Evolutionary conservation across 2,888 invertebrate genomes (phyloP).

Genomic region (Tipula vernalis): DNA sequence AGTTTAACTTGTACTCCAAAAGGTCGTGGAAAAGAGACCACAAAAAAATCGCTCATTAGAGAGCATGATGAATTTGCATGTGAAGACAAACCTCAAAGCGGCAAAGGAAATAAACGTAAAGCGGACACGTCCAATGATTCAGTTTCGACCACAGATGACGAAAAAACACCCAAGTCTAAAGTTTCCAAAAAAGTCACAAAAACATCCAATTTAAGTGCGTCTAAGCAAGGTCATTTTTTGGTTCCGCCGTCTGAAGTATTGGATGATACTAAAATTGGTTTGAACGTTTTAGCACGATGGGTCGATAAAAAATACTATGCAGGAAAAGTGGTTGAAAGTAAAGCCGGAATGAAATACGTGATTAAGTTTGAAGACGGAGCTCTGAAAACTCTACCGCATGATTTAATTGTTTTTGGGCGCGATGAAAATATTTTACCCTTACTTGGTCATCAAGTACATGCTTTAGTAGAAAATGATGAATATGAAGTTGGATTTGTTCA

Average conservation of each 20-base stretch:
- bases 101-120: background rate
- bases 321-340: conserved; percentile 44
- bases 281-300: conserved; percentile 50
- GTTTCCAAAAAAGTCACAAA: background rate
- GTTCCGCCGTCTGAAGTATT: conserved; percentile 9
- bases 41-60: background rate
- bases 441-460: conserved; percentile 42
- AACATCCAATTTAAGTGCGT: conserved; percentile 15
- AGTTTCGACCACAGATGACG: conserved; percentile 16
- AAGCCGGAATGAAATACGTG: conserved; percentile 45
- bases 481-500: conserved; percentile 43
- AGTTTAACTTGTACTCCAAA: background rate
- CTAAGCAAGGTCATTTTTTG: background rate
- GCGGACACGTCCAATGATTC: background rate
- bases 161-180: conserved; percentile 17
- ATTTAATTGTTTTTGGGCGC: conserved; percentile 46
- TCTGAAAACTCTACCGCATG: conserved; percentile 43
- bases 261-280: conserved; percentile 20
- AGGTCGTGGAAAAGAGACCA: background rate
- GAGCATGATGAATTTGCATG: background rate
- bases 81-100: background rate
- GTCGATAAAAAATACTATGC: conserved; percentile 55
- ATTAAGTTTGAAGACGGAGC: conserved; percentile 53
- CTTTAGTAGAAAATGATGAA: conserved; percentile 40
- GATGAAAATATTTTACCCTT: conserved; percentile 35